Evolutionary conservation across 2,888 invertebrate genomes (phyloP).

Genomic region (Rhyacophila evoluta): DNA sequence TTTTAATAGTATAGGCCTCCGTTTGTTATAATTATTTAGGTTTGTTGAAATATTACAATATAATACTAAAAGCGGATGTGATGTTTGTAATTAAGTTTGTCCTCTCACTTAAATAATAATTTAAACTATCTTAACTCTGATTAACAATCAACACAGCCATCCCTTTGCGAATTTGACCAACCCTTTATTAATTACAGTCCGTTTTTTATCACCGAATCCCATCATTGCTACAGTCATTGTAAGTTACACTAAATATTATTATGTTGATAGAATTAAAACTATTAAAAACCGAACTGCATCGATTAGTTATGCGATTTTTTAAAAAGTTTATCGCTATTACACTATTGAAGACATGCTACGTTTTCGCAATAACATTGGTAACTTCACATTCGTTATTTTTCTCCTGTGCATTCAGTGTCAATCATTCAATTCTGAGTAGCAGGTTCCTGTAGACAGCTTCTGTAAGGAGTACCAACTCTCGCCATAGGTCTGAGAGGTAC

Average conservation of each 20-base stretch:
- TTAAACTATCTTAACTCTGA: not conserved
- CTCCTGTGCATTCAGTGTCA: not conserved
- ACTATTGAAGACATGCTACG: not conserved
- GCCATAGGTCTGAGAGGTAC: conserved; percentile 1
- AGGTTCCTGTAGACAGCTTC: not conserved
- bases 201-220: not conserved
- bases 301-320: not conserved
- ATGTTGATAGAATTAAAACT: not conserved
- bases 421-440: conserved; percentile 13
- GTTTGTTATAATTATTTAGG: not conserved
- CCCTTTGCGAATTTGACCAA: not conserved
- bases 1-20: no score
- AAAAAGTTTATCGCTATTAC: not conserved
- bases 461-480: not conserved
- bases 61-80: not conserved
- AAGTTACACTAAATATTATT: not conserved
- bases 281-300: not conserved
- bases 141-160: conserved; percentile 8
- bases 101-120: not conserved
- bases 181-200: not conserved
- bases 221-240: not conserved
- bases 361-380: not conserved
- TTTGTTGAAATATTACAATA: no score
- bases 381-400: not conserved
- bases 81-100: not conserved